Conservation (phyloP, 2,797 vertebrate species). For the Phyllotis vaccarum region DNA sequence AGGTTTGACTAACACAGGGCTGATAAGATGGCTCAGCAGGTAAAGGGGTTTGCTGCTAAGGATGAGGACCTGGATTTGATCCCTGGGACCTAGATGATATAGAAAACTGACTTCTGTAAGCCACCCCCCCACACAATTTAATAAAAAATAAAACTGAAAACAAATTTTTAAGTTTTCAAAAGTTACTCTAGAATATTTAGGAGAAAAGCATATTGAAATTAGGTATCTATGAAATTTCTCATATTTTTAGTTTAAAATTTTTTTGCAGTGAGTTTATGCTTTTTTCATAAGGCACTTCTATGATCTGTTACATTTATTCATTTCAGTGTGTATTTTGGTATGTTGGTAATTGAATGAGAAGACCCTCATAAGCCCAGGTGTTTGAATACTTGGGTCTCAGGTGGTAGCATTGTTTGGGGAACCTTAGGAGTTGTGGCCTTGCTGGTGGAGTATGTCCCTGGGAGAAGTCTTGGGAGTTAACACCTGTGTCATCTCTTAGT, state of each 20-base stretch:
- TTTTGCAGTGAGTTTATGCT: background rate
- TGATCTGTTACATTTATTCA: constrained; percentile 54
- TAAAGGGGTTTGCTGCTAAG: background rate
- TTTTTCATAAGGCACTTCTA: background rate
- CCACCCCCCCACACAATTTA: background rate
- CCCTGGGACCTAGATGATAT: background rate
- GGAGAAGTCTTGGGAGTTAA: background rate
- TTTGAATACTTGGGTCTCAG: background rate
- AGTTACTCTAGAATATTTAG: constrained; percentile 44
- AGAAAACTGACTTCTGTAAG: background rate
- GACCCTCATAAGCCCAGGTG: background rate
- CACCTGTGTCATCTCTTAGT: background rate
- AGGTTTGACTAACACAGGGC: background rate
- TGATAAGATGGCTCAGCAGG: background rate
- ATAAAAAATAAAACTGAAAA: background rate
- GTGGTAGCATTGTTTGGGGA: background rate
- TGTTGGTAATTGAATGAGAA: background rate
- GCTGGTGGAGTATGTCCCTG: background rate
- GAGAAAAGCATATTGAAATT: constrained; percentile 61
- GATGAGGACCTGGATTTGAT: background rate
- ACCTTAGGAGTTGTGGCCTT: background rate
- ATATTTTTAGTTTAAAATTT: constrained; percentile 42
- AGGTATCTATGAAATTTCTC: background rate
- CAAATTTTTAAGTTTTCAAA: constrained; percentile 21
- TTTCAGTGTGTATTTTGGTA: constrained; percentile 42